These are phyloP conservation scores for Asteroscopus sphinx DNA, from an alignment of 2,888 invertebrate species.

Conservation along the genomic window DNA sequence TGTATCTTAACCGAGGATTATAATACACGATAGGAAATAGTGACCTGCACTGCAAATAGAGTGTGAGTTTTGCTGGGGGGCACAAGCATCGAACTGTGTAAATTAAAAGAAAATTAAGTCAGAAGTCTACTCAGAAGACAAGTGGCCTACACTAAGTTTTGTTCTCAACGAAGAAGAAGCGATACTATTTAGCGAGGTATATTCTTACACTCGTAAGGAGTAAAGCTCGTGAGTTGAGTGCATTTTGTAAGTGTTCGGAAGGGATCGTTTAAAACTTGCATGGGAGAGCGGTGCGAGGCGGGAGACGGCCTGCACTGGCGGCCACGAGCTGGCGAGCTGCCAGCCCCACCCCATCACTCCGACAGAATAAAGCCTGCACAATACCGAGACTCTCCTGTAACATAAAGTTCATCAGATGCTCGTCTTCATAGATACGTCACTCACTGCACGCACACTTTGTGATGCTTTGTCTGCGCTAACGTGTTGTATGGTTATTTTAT, in stretches of 20 bases:
- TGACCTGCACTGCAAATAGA: not conserved
- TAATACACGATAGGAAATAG: not conserved
- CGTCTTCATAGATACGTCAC: not conserved
- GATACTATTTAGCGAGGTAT: conserved; percentile 28
- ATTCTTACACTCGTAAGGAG: conserved; percentile 23
- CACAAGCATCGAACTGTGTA: not conserved
- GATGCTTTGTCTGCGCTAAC: no score
- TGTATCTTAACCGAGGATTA: not conserved
- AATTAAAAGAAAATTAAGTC: not conserved
- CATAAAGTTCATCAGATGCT: not conserved
- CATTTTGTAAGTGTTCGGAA: conserved; percentile 44
- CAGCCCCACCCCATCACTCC: conserved; percentile 1
- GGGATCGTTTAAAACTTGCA: conserved; percentile 42
- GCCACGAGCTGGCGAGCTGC: conserved; percentile 15
- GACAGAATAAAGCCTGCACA: not conserved
- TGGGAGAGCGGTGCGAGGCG: conserved; percentile 7
- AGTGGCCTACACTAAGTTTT: conserved; percentile 5
- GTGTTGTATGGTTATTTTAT: not conserved
- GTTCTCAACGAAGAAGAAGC: no score
- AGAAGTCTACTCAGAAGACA: not conserved
- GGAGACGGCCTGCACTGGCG: not conserved
- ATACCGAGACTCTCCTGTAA: not conserved
- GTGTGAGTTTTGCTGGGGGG: not conserved
- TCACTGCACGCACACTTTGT: not conserved
- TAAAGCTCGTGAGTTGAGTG: conserved; percentile 40